Evolutionary conservation across 2,888 invertebrate genomes (phyloP), one percentile per base, ranked within the genome.

Genomic region (Dyspetes luteomarginatus): DNA sequence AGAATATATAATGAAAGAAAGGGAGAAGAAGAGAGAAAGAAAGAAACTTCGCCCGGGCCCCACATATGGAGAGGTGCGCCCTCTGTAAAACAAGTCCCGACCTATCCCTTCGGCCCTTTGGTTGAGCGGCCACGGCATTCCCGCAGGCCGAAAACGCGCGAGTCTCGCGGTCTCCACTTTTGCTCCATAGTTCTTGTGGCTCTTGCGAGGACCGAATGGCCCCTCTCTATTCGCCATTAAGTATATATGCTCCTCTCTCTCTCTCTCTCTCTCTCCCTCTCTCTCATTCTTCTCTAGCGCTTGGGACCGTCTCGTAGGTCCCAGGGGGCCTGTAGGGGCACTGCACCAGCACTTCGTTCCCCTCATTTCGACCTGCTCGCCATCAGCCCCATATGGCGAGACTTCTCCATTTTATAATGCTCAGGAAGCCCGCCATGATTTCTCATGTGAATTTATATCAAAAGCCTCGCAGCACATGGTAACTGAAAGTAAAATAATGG

Each of bases 141-240:
- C 87, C 89, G 88, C 86, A 82, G 89, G 87, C 90, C 90, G 88
- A 90, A 90, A 90, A 87, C 86, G 75, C 86, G 83, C 83, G 82
- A 86, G 75, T 82, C 85, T 85, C 85, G 84, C 84, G 83, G 62
- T 45, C 58, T 67, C 68, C 73, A 41, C 81, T 26, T 36, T 48
- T 19, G 36, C 52, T 50, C 65, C 62, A 41, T 69, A 64, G 72
- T n/a, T n/a, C n/a, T n/a, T n/a, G n/a, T n/a, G 24, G 64, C 80
- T 67, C 82, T 68, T 79, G 19, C 72, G 43, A 64, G 75, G 72
- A 82, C 81, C 82, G 71, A 80, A 77, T 78, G 62, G 65, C 78
- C 80, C 65, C 50, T 17, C 7, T n/a, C n/a, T n/a, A n/a, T n/a
- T n/a, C n/a, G n/a, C n/a, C n/a, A n/a, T n/a, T n/a, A n/a, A n/a